A percentile compares a stretch with the other conserved stretches of the same genome.
These are phyloP conservation scores for Drosophila elegans DNA, from an alignment of 1,140 invertebrate genomes.

Conservation along the genomic window DNA sequence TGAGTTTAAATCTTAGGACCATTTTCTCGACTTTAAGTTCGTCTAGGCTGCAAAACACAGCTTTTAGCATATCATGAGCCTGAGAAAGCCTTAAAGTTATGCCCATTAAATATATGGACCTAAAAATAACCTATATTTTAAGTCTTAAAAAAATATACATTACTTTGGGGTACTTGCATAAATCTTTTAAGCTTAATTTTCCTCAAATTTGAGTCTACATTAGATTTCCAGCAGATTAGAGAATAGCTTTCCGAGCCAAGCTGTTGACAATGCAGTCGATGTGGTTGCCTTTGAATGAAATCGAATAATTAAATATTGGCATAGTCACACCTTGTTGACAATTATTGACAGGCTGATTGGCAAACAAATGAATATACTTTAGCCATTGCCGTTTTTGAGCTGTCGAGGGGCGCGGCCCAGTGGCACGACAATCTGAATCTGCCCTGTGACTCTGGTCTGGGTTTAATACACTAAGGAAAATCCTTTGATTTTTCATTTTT, in stretches of 20 bases:
- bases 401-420: constrained; percentile 52
- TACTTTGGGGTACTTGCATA: no score
- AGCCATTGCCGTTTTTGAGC: constrained; percentile 53
- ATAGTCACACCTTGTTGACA: constrained; percentile 83
- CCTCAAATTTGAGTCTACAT: neutral
- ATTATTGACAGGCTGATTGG: constrained; percentile 83
- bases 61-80: no score
- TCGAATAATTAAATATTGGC: constrained; percentile 83
- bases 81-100: no score
- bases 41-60: no score
- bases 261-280: constrained; percentile 30
- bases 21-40: no score
- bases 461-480: constrained; percentile 1
- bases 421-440: constrained; percentile 53
- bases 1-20: no score
- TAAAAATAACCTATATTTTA: no score
- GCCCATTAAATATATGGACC: no score
- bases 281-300: constrained; percentile 64
- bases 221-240: neutral
- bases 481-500: neutral
- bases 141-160: no score
- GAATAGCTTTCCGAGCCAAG: neutral
- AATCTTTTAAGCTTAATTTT: neutral
- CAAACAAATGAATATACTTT: constrained; percentile 79
- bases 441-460: constrained; percentile 38